Evolutionary conservation across 2,113 vertebrate genomes (phyloP).

Genomic region (Heterotilapia buettikoferi): DNA sequence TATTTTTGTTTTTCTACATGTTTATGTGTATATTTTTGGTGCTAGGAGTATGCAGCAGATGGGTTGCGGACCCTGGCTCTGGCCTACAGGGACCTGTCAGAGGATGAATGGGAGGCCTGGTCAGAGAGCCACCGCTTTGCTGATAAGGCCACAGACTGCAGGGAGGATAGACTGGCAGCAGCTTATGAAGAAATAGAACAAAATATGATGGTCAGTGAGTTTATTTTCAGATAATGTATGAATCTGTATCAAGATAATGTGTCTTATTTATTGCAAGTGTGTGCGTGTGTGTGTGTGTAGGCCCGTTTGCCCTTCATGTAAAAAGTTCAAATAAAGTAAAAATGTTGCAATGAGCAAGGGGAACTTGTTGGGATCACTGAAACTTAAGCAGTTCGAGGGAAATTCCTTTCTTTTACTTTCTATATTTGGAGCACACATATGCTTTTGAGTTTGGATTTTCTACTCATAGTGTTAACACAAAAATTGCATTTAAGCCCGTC

Average conservation of each 20-base stretch:
- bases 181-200: conserved; percentile 90
- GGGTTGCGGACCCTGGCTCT: conserved; percentile 80
- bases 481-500: not conserved
- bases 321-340: not conserved
- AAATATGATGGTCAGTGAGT: conserved; percentile 81
- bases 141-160: conserved; percentile 69
- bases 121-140: conserved; percentile 72
- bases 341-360: not conserved
- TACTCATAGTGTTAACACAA: not conserved
- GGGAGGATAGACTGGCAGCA: conserved; percentile 81
- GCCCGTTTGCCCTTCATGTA: not conserved
- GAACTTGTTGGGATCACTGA: not conserved
- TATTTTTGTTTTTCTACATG: not conserved
- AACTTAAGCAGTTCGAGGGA: not conserved
- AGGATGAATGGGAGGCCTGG: conserved; percentile 84
- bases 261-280: not conserved
- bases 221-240: not conserved
- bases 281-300: not conserved
- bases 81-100: conserved; percentile 87
- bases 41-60: conserved; percentile 53
- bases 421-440: not conserved
- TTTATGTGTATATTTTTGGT: not conserved
- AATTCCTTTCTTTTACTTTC: not conserved
- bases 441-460: not conserved
- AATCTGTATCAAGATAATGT: not conserved